Evolutionary conservation across 2,113 vertebrate genomes (phyloP).

Genomic region (Pholis gunnellus): DNA sequence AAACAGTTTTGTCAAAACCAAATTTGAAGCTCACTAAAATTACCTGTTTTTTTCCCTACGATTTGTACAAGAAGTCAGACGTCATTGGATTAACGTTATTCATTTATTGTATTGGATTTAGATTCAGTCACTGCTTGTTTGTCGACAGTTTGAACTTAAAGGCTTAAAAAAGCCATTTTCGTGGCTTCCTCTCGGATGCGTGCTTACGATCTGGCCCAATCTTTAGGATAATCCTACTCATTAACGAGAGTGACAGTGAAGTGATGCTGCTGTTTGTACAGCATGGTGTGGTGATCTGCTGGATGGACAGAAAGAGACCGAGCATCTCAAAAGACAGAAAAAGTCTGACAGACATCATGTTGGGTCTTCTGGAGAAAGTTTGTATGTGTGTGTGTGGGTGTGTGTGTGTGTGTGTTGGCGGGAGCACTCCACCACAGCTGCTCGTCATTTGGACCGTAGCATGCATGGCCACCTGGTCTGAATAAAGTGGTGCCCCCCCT

Average conservation of each 20-base stretch:
- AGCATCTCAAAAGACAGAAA: background rate
- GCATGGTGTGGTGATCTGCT: background rate
- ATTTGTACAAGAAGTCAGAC: background rate
- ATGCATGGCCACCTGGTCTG: conserved; percentile 78
- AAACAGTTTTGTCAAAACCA: too few species aligned
- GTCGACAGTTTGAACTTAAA: too few species aligned
- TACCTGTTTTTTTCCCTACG: too few species aligned
- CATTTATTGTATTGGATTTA: background rate
- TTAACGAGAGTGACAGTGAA: background rate
- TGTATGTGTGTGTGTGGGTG: conserved; percentile 20
- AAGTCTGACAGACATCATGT: conserved; percentile 11
- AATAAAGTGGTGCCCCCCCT: conserved; percentile 66
- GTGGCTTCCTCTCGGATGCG: background rate
- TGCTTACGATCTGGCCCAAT: background rate
- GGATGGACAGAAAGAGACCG: background rate
- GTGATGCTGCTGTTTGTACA: background rate
- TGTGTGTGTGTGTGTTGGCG: conserved; percentile 41
- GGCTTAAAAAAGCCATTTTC: background rate
- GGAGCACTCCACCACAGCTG: conserved; percentile 69
- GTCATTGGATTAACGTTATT: background rate
- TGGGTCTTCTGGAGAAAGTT: conserved; percentile 3
- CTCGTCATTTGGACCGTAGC: conserved; percentile 74
- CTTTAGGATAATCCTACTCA: background rate
- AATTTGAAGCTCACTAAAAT: too few species aligned
- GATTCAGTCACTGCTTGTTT: background rate